Evolutionary conservation across 2,797 vertebrate species (phyloP).

Genomic region (Epinephelus awoara): DNA sequence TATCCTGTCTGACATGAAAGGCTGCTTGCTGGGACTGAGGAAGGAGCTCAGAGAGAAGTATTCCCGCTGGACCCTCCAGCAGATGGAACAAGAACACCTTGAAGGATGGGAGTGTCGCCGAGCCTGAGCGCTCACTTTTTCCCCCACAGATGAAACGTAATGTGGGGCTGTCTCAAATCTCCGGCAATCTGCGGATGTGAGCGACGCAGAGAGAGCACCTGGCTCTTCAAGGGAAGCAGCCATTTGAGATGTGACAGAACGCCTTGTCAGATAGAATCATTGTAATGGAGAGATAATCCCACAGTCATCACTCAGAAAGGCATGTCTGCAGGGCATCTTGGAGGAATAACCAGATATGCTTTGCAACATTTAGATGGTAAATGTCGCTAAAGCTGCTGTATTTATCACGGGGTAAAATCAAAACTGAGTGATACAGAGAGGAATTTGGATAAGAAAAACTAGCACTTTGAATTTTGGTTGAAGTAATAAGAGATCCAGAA

Average conservation of each 20-base stretch:
- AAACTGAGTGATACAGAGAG: constrained; percentile 33
- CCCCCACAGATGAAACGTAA: constrained; percentile 78
- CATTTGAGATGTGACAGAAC: constrained; percentile 83
- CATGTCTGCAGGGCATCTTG: constrained; percentile 80
- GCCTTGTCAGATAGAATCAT: constrained; percentile 81
- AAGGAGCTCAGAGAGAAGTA: constrained; percentile 80
- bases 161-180: constrained; percentile 79
- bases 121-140: constrained; percentile 66
- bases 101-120: constrained; percentile 83
- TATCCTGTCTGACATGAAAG: constrained; percentile 88
- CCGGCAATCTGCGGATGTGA: constrained; percentile 76
- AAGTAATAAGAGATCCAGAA: constrained; percentile 44
- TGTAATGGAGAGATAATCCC: constrained; percentile 81
- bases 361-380: constrained; percentile 65
- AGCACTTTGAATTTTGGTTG: constrained; percentile 47
- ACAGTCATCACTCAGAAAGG: constrained; percentile 81
- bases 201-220: constrained; percentile 78
- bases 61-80: constrained; percentile 81
- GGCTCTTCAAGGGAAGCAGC: constrained; percentile 82
- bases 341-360: constrained; percentile 72
- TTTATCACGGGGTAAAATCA: constrained; percentile 60
- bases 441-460: constrained; percentile 38
- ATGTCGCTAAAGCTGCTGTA: constrained; percentile 31
- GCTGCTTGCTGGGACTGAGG: constrained; percentile 78
- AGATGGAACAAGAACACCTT: constrained; percentile 85